Evolutionary conservation across 1,140 invertebrate species (phyloP).

Genomic region (Belonocnema kinseyi): DNA sequence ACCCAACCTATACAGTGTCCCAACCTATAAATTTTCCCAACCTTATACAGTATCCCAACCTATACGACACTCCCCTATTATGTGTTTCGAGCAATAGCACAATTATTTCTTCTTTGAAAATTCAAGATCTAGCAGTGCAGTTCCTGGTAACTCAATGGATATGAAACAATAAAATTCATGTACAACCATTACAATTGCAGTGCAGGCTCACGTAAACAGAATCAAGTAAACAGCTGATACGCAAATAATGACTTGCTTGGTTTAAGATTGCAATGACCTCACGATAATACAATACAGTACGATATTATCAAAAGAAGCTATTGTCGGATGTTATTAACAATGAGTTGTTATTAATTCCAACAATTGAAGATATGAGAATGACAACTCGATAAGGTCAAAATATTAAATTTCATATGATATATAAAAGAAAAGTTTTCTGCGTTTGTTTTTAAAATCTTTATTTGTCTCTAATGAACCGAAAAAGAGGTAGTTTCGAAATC

Average conservation of each 20-base stretch:
- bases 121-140: background rate
- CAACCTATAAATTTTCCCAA: no score
- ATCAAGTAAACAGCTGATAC: conserved; percentile 60
- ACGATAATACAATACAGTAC: conserved; percentile 47
- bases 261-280: conserved; percentile 66
- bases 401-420: no score
- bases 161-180: background rate
- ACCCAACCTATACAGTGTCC: no score
- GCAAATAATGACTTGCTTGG: conserved; percentile 51
- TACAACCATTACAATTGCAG: background rate
- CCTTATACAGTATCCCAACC: no score
- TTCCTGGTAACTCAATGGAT: background rate
- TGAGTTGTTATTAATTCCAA: conserved; percentile 58
- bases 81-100: background rate
- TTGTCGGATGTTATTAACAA: conserved; percentile 65
- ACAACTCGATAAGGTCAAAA: no score
- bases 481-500: no score
- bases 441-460: no score
- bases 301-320: conserved; percentile 68
- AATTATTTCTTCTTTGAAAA: conserved; percentile 1
- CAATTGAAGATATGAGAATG: background rate
- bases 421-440: no score
- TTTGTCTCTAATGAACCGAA: no score
- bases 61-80: no score
- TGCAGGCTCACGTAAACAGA: conserved; percentile 48